Evolutionary conservation across 2,888 invertebrate species (phyloP).

Genomic region (Amblyjoppa fuscipennis): DNA sequence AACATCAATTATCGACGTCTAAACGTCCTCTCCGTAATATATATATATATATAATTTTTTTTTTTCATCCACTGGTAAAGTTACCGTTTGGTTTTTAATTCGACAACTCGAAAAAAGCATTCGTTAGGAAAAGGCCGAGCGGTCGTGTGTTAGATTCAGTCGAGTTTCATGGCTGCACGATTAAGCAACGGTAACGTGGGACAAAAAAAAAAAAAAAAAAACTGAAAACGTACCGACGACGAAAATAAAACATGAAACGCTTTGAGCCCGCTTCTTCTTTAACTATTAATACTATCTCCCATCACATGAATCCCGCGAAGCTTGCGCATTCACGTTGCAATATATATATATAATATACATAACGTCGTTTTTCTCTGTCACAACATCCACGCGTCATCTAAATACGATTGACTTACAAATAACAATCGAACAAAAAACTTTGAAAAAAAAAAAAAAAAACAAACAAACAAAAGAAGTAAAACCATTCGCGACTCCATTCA

Average conservation of each 20-base stretch:
- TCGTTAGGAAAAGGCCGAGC: conserved; percentile 69
- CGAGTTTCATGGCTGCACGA: conserved; percentile 68
- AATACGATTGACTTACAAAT: conserved; percentile 40
- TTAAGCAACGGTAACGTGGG: conserved; percentile 67
- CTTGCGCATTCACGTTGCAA: conserved; percentile 53
- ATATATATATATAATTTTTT: conserved; percentile 13
- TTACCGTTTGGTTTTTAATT: conserved; percentile 61
- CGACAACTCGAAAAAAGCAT: conserved; percentile 68
- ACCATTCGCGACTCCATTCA: conserved; percentile 4
- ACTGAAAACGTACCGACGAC: conserved; percentile 15
- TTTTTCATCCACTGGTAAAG: conserved; percentile 54
- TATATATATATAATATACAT: conserved; percentile 52
- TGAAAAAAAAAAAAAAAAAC: neutral
- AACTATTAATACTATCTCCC: conserved; percentile 51
- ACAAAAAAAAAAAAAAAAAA: conserved; percentile 10
- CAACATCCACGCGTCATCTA: conserved; percentile 48
- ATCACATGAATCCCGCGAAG: conserved; percentile 63
- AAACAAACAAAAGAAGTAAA: neutral
- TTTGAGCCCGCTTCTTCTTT: conserved; percentile 36
- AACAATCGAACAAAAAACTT: conserved; percentile 1
- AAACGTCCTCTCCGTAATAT: conserved; percentile 71
- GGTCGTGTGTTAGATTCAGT: conserved; percentile 67
- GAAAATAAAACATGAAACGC: conserved; percentile 50
- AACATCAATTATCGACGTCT: conserved; percentile 78
- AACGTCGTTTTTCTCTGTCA: conserved; percentile 43